Conservation (phyloP, 2,888 invertebrate species). For the Protonemura montana region DNA sequence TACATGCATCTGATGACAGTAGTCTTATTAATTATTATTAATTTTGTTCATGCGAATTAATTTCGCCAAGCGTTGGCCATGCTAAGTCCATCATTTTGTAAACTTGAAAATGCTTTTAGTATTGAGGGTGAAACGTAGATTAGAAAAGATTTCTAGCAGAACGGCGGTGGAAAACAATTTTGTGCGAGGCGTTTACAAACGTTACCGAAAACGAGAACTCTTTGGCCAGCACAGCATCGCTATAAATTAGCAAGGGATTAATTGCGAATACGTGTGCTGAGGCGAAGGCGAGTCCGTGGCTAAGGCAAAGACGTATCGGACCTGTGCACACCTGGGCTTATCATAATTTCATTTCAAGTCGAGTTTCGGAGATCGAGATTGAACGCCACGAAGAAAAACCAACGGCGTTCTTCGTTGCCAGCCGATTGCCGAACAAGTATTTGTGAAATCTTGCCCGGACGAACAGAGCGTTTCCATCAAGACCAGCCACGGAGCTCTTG, state of each 20-base stretch:
- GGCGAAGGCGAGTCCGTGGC: not conserved
- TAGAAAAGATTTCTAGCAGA: not conserved
- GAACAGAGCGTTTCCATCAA: not conserved
- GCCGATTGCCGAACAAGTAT: not conserved
- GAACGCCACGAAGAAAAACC: not conserved
- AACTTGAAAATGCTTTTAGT: not conserved
- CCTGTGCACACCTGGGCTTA: not conserved
- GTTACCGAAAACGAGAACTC: not conserved
- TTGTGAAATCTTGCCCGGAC: not conserved
- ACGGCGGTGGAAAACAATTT: not conserved
- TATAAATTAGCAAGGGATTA: not conserved
- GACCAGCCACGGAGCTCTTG: not conserved
- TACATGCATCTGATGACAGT: not conserved
- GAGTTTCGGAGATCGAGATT: not conserved
- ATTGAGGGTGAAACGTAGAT: not conserved
- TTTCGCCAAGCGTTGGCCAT: not conserved
- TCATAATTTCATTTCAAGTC: not conserved
- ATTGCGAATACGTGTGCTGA: not conserved
- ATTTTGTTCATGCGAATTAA: not conserved
- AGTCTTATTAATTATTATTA: conserved; percentile 4
- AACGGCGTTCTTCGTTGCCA: not conserved
- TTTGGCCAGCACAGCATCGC: not conserved
- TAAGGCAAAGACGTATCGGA: not conserved
- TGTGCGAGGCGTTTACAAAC: not conserved
- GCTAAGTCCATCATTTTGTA: not conserved